Evolutionary conservation across 2,797 vertebrate genomes (phyloP), one percentile per base, ranked within the genome.

Genomic region (Sebastolobus alascanus): DNA sequence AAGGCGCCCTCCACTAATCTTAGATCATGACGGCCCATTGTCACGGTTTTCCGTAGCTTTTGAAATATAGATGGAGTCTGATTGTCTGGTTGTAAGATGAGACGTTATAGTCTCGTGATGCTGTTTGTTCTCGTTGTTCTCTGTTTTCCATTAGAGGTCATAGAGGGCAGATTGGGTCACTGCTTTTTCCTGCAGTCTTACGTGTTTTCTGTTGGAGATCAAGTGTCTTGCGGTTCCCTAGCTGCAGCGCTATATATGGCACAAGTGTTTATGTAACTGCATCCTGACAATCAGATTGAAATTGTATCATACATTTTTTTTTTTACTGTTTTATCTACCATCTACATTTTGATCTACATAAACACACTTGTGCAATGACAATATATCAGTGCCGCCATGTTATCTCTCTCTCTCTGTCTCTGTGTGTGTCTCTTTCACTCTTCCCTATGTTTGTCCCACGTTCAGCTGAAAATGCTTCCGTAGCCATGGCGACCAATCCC

Each of bases 401-500:
- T 87, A 52, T 89, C 65, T 78, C 59, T 73, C 22, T 82, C 43
- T 60, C 12, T 35, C 13, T 68, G 5, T 33, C 11, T 64, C 12
- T 50, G 1, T 25, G 4, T 56, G 27, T 61, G 1, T 80, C 25
- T 68, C 59, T 73, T 66, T 78, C 74, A 18, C 56, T 74, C 79
- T 68, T 82, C 72, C 66, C 71, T 84, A 60, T 87, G 77, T 85
- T 87, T 85, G 90, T 88, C 91, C 84, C 84, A 77, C 70, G 70
- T 89, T 89, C 77, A 59, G 66, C 81, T 85, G 92, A 90, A 90
- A 95, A 89, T 80, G 87, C 89, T 82, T 84, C 68, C 6, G 92
- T 95, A 91, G 91, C 92, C 94, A 96, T 95, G 94, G 92, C 66
- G 84, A 95, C 89, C 86, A 70, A 78, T 95, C 93, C 95, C 93